Evolutionary conservation across 2,888 invertebrate species (phyloP).

Genomic region (Netelia fuscicornis): DNA sequence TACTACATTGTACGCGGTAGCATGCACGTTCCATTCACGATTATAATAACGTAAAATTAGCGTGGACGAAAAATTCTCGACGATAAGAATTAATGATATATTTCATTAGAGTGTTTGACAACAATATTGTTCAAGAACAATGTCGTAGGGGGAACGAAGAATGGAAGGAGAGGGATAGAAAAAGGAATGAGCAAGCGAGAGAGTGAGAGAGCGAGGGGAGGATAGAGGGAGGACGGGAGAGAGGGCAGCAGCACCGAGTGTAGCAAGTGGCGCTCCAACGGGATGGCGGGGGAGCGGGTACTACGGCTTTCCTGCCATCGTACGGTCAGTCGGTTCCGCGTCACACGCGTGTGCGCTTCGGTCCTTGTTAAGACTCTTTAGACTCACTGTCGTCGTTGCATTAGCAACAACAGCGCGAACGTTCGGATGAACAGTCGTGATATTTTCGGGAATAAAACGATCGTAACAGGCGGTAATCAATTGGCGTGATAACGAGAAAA

Average conservation of each 20-base stretch:
- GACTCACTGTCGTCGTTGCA: constrained; percentile 25
- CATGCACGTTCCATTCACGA: no score
- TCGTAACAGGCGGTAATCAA: background rate
- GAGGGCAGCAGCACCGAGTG: constrained; percentile 2
- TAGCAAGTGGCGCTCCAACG: constrained; percentile 63
- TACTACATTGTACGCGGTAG: no score
- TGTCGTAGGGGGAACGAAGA: background rate
- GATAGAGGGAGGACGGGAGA: constrained; percentile 8
- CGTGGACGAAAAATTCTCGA: no score
- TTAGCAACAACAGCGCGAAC: constrained; percentile 3
- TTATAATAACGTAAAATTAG: no score
- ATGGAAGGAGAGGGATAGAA: background rate
- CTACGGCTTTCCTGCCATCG: constrained; percentile 26
- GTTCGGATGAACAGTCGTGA: background rate
- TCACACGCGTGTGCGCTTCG: constrained; percentile 75
- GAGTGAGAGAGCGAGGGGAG: background rate
- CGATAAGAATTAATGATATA: background rate
- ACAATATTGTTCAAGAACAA: background rate
- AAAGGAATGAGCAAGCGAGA: background rate
- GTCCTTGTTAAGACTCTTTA: background rate
- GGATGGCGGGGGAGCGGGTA: constrained; percentile 22
- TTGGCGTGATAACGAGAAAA: background rate
- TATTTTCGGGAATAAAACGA: background rate
- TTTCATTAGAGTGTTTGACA: background rate
- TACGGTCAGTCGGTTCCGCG: constrained; percentile 76